phyloP scores from a whole-genome alignment of 2,113 vertebrate genomes.

The Ceyx melanurus region DNA sequence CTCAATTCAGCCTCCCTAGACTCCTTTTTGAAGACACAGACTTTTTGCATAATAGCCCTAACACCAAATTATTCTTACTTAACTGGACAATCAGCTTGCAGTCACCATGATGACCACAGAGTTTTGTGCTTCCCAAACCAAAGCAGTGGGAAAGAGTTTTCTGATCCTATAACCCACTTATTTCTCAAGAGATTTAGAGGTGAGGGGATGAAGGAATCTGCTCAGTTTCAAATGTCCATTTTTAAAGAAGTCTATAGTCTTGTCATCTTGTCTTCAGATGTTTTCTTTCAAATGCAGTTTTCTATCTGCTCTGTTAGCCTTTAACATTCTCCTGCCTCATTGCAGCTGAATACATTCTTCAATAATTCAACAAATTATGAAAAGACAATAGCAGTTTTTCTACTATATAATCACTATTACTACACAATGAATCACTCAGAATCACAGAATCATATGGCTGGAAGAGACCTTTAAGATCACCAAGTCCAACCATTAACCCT shows the following conservation, averaged over 20 bases:
- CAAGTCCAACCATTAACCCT: too few relatives aligned
- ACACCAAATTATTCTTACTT: neutral
- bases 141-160: neutral
- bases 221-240: neutral
- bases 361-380: neutral
- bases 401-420: neutral
- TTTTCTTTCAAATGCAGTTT: neutral
- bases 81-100: neutral
- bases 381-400: neutral
- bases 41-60: neutral
- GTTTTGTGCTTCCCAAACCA: neutral
- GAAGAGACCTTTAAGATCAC: too few relatives aligned
- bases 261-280: neutral
- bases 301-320: neutral
- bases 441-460: too few relatives aligned
- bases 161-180: neutral
- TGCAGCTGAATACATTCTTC: neutral
- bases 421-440: neutral
- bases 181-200: neutral
- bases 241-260: neutral
- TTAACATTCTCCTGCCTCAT: neutral
- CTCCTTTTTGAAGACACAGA: neutral
- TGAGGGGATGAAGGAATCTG: neutral
- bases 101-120: neutral
- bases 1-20: neutral